A percentile compares a stretch with the other conserved stretches of the same genome.
phyloP scores from a whole-genome alignment of 2,113 vertebrate species.

The Corvus hawaiiensis region DNA sequence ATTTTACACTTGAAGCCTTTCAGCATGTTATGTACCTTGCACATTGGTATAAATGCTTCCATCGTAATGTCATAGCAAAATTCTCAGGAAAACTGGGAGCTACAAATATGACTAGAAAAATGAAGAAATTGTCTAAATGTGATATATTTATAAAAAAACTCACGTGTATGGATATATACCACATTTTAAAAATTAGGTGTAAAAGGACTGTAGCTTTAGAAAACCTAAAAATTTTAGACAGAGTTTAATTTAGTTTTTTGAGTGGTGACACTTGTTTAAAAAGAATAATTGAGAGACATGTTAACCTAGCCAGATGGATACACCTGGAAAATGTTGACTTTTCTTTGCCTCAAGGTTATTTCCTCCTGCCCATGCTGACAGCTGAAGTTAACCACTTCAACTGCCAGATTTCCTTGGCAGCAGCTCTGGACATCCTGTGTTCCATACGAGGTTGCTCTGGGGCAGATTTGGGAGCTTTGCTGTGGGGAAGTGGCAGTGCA shows the following conservation, averaged over 20 bases:
- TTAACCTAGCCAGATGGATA: background rate
- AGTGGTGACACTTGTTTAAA: background rate
- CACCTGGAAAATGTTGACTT: background rate
- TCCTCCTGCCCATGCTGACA: background rate
- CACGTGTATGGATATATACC: background rate
- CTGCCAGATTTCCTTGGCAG: background rate
- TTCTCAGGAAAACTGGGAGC: background rate
- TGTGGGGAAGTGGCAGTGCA: background rate
- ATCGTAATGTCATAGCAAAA: background rate
- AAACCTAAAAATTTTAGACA: no score
- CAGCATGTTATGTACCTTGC: background rate
- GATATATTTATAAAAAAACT: background rate
- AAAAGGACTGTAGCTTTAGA: background rate
- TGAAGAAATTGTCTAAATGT: background rate
- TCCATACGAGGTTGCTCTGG: background rate
- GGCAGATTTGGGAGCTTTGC: background rate
- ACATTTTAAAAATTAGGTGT: background rate
- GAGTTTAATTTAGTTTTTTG: background rate
- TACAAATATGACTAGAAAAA: background rate
- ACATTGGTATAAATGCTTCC: background rate
- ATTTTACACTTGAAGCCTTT: background rate
- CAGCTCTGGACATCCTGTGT: background rate
- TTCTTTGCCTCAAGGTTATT: conserved; percentile 17
- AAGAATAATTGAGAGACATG: background rate
- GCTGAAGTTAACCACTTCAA: background rate